Percentiles rank a stretch among this genome's conserved stretches.
Conservation (phyloP, 2,888 invertebrate species). For the Sminthurinus aureus region DNA sequence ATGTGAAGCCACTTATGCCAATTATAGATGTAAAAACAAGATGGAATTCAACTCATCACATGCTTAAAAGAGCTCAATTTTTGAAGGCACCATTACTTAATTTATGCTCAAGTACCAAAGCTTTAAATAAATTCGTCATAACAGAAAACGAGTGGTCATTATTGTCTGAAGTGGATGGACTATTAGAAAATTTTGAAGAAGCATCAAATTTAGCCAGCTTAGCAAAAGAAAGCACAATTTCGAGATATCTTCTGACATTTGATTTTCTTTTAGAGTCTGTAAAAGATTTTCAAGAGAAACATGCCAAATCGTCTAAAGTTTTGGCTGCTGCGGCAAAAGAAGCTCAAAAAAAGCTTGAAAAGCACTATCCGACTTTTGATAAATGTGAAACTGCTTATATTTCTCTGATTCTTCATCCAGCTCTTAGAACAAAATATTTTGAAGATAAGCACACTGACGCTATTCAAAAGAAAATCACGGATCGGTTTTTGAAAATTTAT, state of each 20-base stretch:
- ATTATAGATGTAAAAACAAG: constrained; percentile 2
- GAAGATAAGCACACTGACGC: no score
- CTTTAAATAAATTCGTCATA: not conserved
- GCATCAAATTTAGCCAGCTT: not conserved
- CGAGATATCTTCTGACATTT: not conserved
- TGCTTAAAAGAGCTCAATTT: not conserved
- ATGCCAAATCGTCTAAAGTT: no score
- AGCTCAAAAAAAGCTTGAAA: no score
- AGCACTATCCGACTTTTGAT: no score
- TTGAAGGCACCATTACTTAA: not conserved
- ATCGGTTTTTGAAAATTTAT: no score
- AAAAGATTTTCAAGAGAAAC: not conserved
- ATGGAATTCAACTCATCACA: not conserved
- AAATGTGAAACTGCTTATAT: no score
- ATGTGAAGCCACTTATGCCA: not conserved
- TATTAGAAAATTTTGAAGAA: not conserved
- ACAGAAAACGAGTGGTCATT: not conserved
- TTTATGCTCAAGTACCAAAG: not conserved
- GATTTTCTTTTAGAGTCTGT: not conserved
- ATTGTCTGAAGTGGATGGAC: not conserved
- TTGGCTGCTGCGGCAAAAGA: no score
- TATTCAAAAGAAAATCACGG: no score
- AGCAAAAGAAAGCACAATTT: not conserved
- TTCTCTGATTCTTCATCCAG: no score
- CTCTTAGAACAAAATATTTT: no score